Evolutionary conservation across 2,113 vertebrate species (phyloP).

Genomic region (Campylomormyrus tamandua): DNA sequence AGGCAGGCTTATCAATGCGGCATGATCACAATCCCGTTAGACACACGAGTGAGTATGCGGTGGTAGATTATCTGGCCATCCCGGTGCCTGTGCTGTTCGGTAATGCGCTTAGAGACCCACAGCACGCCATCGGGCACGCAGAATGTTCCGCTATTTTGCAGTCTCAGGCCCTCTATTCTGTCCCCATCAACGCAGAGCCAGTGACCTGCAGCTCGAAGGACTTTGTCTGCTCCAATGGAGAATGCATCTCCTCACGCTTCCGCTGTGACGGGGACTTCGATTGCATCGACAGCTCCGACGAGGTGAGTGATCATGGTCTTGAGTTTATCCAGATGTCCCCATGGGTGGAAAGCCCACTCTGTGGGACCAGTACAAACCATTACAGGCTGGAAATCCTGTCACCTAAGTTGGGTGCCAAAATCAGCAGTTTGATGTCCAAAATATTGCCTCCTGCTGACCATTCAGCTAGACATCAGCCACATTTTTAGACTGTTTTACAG

Average conservation of each 20-base stretch:
- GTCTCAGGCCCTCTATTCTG: background rate
- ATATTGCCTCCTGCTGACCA: background rate
- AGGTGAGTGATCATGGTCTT: slow-evolving; percentile 52
- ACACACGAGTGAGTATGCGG: background rate
- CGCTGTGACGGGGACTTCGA: slow-evolving; percentile 83
- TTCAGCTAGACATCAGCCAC: background rate
- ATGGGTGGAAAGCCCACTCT: background rate
- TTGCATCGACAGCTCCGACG: slow-evolving; percentile 76
- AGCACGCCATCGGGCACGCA: background rate
- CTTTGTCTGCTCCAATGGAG: slow-evolving; percentile 75
- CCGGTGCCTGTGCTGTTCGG: background rate
- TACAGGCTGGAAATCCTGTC: background rate
- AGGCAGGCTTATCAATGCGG: background rate
- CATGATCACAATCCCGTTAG: background rate
- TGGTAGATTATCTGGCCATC: background rate
- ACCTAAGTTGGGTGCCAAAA: background rate
- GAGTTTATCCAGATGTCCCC: background rate
- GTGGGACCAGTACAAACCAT: background rate
- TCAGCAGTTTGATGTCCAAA: background rate
- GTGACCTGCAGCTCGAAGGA: slow-evolving; percentile 75
- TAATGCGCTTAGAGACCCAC: background rate
- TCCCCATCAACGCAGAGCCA: slow-evolving; percentile 56
- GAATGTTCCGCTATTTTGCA: background rate
- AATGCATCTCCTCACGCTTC: slow-evolving; percentile 75
- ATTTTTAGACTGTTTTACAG: background rate